Percentiles rank a stretch among this genome's conserved stretches.
These are phyloP conservation scores for Hoplodrina ambigua DNA, from an alignment of 2,888 invertebrate species.

Conservation along the genomic window DNA sequence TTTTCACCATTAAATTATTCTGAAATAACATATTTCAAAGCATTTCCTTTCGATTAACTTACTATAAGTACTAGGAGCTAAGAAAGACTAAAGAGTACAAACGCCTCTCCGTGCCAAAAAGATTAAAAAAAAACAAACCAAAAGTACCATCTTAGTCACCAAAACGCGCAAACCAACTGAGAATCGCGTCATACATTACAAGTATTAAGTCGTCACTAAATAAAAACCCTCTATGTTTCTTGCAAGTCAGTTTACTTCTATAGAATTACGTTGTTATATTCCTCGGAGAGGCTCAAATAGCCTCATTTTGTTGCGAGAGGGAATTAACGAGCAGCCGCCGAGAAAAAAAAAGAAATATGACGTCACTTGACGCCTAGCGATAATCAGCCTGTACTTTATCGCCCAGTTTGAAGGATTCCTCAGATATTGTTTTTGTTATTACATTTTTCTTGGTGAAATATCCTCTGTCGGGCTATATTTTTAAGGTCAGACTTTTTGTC, in stretches of 20 bases:
- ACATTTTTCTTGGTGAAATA: conserved; percentile 62
- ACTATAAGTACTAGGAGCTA: neutral
- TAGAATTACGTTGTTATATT: conserved; percentile 73
- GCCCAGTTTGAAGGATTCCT: conserved; percentile 70
- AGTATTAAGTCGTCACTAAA: conserved; percentile 56
- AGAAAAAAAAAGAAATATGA: conserved; percentile 78
- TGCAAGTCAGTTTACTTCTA: conserved; percentile 72
- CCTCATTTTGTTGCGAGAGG: conserved; percentile 74
- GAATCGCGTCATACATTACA: conserved; percentile 36
- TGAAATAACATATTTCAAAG: too few species aligned
- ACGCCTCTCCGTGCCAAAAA: neutral
- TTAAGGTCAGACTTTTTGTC: conserved; percentile 60
- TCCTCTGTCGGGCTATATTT: conserved; percentile 49
- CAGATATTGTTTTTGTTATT: conserved; percentile 72
- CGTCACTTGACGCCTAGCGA: conserved; percentile 76
- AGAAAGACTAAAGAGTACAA: neutral
- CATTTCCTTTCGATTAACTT: neutral
- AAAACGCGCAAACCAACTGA: neutral
- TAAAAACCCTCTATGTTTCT: conserved; percentile 65
- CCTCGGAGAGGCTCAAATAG: conserved; percentile 74
- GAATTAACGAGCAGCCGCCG: conserved; percentile 75
- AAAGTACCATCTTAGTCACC: neutral
- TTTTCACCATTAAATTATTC: too few species aligned
- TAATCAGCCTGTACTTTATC: conserved; percentile 77
- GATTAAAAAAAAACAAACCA: neutral